Percentiles rank a stretch among this genome's conserved stretches.
Evolutionary conservation across 2,888 invertebrate species (phyloP).

Genomic region (Oligia latruncula): DNA sequence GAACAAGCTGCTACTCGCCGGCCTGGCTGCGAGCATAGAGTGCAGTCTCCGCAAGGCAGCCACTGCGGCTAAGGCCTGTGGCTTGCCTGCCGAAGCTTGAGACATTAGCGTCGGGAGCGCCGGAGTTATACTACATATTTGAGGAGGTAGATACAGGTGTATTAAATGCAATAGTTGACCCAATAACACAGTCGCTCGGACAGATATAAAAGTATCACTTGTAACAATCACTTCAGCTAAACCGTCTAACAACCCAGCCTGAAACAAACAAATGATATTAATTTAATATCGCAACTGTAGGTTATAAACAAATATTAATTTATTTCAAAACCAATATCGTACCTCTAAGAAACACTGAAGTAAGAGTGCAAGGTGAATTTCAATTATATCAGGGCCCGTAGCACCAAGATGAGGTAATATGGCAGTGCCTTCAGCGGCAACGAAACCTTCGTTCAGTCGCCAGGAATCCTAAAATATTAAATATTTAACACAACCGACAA

Average conservation of each 20-base stretch:
- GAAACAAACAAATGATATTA: conserved; percentile 61
- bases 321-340: conserved; percentile 25
- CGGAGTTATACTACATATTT: conserved; percentile 93
- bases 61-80: conserved; percentile 95
- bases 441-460: conserved; percentile 97
- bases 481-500: background rate
- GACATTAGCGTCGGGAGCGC: conserved; percentile 95
- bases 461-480: conserved; percentile 92
- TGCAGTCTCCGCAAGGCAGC: conserved; percentile 94
- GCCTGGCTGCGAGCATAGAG: conserved; percentile 94
- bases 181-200: conserved; percentile 96
- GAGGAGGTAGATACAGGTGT: conserved; percentile 95
- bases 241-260: conserved; percentile 95
- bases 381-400: conserved; percentile 96
- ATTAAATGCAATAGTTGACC: conserved; percentile 97
- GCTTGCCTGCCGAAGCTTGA: conserved; percentile 94
- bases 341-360: conserved; percentile 96
- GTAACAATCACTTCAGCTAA: conserved; percentile 97
- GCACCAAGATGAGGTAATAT: conserved; percentile 96
- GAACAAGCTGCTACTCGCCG: conserved; percentile 95
- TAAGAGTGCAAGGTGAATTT: conserved; percentile 96
- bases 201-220: conserved; percentile 96
- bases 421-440: conserved; percentile 97
- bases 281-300: background rate
- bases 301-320: background rate